phyloP scores from a whole-genome alignment of 2,113 vertebrate species.

The Boulengeromyrus knoepffleri region DNA sequence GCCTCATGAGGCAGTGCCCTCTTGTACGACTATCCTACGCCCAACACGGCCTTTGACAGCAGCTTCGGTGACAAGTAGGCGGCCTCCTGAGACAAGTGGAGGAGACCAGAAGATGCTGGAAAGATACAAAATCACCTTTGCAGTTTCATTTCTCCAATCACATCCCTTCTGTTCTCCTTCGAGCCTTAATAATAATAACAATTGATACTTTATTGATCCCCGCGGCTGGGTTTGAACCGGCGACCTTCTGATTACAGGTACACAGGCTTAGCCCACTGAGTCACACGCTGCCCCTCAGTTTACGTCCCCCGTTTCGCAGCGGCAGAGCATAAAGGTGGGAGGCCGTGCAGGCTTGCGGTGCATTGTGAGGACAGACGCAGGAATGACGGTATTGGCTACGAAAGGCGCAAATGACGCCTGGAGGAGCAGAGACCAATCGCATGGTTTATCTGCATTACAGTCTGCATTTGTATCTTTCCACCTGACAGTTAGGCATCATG shows the following conservation, averaged over 20 bases:
- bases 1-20: conserved; percentile 43
- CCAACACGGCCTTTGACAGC: background rate
- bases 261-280: too few relatives aligned
- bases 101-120: conserved; percentile 46
- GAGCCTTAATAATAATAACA: background rate
- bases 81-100: conserved; percentile 43
- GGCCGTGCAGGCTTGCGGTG: too few relatives aligned
- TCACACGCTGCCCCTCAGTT: too few relatives aligned
- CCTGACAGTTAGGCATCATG: conserved; percentile 64
- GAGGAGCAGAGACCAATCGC: background rate
- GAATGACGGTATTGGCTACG: background rate
- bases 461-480: conserved; percentile 73
- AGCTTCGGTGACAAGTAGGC: conserved; percentile 37
- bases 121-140: conserved; percentile 72
- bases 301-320: too few relatives aligned
- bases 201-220: too few relatives aligned
- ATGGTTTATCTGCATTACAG: background rate
- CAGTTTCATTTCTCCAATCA: background rate
- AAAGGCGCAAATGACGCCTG: background rate
- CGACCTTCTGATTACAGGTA: too few relatives aligned
- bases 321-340: background rate
- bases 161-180: background rate
- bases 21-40: background rate
- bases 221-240: too few relatives aligned
- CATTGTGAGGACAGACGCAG: background rate